These are phyloP conservation scores for Allophyes oxyacanthae DNA, from an alignment of 2,888 invertebrate species.

Conservation along the genomic window DNA sequence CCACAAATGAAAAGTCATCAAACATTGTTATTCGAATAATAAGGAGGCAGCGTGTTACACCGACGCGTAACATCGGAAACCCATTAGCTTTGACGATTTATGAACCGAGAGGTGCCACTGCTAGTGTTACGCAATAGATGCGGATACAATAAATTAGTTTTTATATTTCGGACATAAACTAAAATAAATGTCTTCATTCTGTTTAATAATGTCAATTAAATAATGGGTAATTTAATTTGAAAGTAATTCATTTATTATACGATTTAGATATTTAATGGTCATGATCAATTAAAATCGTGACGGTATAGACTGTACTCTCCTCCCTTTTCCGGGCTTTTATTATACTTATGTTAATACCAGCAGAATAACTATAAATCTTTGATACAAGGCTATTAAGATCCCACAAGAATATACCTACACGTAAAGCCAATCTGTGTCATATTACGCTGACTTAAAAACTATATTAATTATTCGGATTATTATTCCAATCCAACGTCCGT, in stretches of 20 bases:
- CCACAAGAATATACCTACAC: slow-evolving; percentile 2
- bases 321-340: slow-evolving; percentile 1
- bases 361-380: background rate
- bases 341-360: too few relatives aligned
- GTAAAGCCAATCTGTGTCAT: too few relatives aligned
- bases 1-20: slow-evolving; percentile 52
- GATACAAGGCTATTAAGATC: slow-evolving; percentile 4
- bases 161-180: slow-evolving; percentile 52
- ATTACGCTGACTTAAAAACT: too few relatives aligned
- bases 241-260: background rate
- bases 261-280: slow-evolving; percentile 15
- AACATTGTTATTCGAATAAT: slow-evolving; percentile 59
- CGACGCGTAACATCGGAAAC: slow-evolving; percentile 61
- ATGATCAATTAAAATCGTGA: slow-evolving; percentile 26
- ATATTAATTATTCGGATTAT: too few relatives aligned
- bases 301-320: slow-evolving; percentile 8
- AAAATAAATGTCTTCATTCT: slow-evolving; percentile 47
- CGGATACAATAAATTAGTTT: slow-evolving; percentile 33
- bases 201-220: slow-evolving; percentile 34
- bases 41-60: slow-evolving; percentile 60
- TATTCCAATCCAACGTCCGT: too few relatives aligned
- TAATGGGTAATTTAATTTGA: slow-evolving; percentile 29
- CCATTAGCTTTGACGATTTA: slow-evolving; percentile 61
- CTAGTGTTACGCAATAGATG: slow-evolving; percentile 31
- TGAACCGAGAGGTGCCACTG: slow-evolving; percentile 32